Conservation (phyloP, 2,888 invertebrate genomes). For the Drosophila prostipennis region DNA sequence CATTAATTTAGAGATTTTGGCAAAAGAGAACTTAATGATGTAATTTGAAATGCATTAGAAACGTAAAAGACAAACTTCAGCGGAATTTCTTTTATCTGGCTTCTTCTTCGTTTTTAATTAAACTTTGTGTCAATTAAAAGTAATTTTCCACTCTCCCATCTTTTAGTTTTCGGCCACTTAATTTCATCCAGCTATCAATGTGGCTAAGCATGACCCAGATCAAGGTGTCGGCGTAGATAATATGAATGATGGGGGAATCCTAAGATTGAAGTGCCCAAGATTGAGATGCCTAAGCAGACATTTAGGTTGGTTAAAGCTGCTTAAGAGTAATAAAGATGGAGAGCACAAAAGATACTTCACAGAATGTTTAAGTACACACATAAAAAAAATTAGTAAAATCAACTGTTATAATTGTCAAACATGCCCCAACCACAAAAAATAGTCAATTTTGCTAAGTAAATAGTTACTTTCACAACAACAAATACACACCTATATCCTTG, state of each 20-base stretch:
- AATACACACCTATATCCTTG: no score
- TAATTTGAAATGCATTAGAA: conserved; percentile 47
- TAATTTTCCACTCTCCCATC: conserved; percentile 57
- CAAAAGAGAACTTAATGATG: conserved; percentile 27
- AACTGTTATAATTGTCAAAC: no score
- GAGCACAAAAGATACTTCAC: conserved; percentile 3
- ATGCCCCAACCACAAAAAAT: no score
- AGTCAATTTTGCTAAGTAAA: no score
- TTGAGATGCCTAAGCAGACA: conserved; percentile 29
- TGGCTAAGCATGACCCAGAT: conserved; percentile 60
- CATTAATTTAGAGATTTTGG: conserved; percentile 10
- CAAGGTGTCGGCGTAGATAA: conserved; percentile 27
- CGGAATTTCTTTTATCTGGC: conserved; percentile 26
- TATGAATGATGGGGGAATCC: conserved; percentile 37
- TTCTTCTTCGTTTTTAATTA: conserved; percentile 47
- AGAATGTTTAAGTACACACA: no score
- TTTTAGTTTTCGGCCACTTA: conserved; percentile 39
- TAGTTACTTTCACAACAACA: no score
- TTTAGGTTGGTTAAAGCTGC: conserved; percentile 28
- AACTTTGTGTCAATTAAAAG: conserved; percentile 66
- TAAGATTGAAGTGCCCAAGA: conserved; percentile 24
- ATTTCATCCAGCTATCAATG: conserved; percentile 38
- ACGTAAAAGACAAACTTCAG: conserved; percentile 9
- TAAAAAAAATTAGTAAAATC: no score
- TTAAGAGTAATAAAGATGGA: conserved; percentile 2